Base-by-base conservation (phyloP, 2,888 invertebrate genomes). In the Pristionchus fissidentatus region DNA sequence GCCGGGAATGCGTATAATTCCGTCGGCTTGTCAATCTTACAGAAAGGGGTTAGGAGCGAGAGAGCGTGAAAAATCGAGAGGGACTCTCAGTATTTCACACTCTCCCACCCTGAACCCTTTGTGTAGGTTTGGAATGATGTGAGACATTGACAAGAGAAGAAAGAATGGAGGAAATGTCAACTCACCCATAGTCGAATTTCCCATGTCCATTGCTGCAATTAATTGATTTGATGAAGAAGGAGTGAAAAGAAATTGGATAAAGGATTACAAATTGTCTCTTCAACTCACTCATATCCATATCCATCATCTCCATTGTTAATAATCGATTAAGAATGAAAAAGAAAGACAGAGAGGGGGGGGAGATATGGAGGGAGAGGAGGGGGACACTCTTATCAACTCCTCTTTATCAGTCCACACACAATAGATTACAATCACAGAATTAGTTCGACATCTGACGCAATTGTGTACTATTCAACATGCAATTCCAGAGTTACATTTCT, bases 231-330 rank as follows among this genome's bases (percentile, higher is more conserved):
- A 10, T 1, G 32, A 8, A 32, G 35, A 62, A 15, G 10, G 8
- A 15, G 62, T 32, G 0, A 4, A 32, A 26, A 62, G 62, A 62
- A 13, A 32, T 10, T 1, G 26, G 3, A 5, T 0, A 15, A 2
- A 13, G 62, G 13, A 32, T 3, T 32, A 32, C 0, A 35, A 62
- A 3, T 1, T 62, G 3, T 35, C 22, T 10, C 15, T 8, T 3
- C 3, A 62, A 62, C 62, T 62, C 19, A 62, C 62, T 3, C 62
- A 62, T 62, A 32, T 62, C 62, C 62, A 35, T 62, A 35, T 62
- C 29, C 35, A 62, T n/a, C n/a, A n/a, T 60, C 13, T 3, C 29
- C 29, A 62, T 62, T 32, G n/a, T 10, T n/a, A n/a, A n/a, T n/a
- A n/a, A n/a, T n/a, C n/a, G n/a, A n/a, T n/a, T n/a, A n/a, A n/a